Percentiles rank a stretch among this genome's conserved stretches.
phyloP scores from a whole-genome alignment of 2,113 vertebrate species.

The Diadophis punctatus region DNA sequence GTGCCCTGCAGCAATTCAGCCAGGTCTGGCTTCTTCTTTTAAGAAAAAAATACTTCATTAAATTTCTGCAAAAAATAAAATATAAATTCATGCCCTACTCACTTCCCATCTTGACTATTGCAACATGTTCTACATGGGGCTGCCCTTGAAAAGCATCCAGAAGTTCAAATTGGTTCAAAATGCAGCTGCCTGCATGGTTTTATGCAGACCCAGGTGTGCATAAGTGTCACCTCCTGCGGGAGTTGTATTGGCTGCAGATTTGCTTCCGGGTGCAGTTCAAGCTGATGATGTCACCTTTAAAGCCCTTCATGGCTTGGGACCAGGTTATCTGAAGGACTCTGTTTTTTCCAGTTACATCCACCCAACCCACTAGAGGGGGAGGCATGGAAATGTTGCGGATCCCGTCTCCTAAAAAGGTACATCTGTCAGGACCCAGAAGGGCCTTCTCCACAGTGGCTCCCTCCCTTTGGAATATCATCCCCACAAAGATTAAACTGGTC shows the following conservation, averaged over 20 bases:
- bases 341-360: neutral
- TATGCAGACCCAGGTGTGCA: no score
- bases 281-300: neutral
- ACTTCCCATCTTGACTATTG: no score
- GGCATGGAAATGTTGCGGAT: neutral
- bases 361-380: neutral
- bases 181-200: no score
- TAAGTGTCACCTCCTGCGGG: no score
- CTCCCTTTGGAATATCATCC: neutral
- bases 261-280: neutral
- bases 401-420: neutral
- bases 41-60: no score
- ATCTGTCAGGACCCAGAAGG: neutral
- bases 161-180: no score
- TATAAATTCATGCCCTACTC: no score
- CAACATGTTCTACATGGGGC: no score
- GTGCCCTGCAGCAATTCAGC: neutral
- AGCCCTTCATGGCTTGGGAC: neutral
- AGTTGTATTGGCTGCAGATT: neutral
- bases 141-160: no score
- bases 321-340: neutral
- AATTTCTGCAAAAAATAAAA: no score
- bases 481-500: neutral
- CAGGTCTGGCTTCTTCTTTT: neutral
- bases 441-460: neutral